These are phyloP conservation scores for Siniperca obscura DNA, from an alignment of 2,797 vertebrate species.

Conservation along the genomic window DNA sequence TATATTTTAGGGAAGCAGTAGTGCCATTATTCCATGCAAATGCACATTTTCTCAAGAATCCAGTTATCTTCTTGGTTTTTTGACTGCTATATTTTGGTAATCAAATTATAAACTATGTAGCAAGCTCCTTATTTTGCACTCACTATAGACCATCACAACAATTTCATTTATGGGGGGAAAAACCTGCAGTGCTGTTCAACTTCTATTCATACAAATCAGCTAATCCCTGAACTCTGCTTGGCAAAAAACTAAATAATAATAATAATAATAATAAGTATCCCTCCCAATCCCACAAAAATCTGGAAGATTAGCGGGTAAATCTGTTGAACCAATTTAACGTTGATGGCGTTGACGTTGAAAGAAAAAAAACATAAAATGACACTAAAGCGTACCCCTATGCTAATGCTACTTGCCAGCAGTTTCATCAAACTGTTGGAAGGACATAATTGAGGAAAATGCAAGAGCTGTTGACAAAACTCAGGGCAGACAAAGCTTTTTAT, in stretches of 20 bases:
- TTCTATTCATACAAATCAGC: background rate
- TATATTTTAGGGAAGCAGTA: background rate
- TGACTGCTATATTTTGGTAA: background rate
- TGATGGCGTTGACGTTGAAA: conserved; percentile 4
- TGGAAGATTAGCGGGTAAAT: background rate
- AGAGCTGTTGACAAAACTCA: conserved; percentile 39
- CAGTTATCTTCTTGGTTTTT: background rate
- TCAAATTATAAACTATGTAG: background rate
- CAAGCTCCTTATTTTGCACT: background rate
- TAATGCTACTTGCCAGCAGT: conserved; percentile 40
- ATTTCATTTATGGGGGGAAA: background rate
- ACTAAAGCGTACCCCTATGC: background rate
- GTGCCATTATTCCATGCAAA: background rate
- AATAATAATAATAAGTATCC: background rate
- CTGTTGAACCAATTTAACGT: background rate
- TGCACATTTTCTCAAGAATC: background rate
- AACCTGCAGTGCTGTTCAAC: background rate
- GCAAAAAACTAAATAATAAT: background rate
- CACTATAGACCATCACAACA: background rate
- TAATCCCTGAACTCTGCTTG: background rate
- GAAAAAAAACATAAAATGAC: conserved; percentile 13
- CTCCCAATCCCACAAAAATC: background rate
- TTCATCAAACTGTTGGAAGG: conserved; percentile 40
- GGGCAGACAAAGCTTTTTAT: conserved; percentile 50
- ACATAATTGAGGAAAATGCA: conserved; percentile 37